phyloP scores from a whole-genome alignment of 2,888 invertebrate genomes.

The Yponomeuta sedellus region DNA sequence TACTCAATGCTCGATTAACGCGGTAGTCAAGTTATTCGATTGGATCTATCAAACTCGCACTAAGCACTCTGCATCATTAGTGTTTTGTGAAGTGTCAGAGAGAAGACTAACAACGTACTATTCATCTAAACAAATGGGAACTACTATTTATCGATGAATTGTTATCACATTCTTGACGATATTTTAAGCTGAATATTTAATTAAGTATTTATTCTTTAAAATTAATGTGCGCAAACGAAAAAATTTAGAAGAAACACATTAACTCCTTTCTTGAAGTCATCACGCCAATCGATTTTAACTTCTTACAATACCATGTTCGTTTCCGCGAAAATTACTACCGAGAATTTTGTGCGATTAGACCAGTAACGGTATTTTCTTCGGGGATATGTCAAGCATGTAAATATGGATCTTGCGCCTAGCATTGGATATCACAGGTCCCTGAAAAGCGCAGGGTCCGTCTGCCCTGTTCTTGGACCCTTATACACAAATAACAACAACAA shows the following conservation, averaged over 20 bases:
- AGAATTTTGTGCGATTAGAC: not conserved
- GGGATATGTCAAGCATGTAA: not conserved
- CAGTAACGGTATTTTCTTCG: not conserved
- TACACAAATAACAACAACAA: conserved; percentile 4
- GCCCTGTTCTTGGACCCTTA: conserved; percentile 11
- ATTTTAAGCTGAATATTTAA: conserved; percentile 14
- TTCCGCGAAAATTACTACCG: no score
- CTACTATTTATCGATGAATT: conserved; percentile 31
- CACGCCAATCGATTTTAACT: no score
- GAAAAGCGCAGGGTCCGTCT: not conserved
- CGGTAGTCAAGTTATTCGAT: no score
- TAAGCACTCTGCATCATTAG: not conserved
- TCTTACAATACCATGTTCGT: no score
- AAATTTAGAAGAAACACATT: no score
- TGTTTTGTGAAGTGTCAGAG: not conserved
- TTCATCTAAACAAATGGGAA: conserved; percentile 11
- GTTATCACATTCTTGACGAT: conserved; percentile 53
- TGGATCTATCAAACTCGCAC: no score
- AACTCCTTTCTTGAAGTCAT: no score
- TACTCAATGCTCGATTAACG: no score
- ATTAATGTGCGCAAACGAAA: no score
- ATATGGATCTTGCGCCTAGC: not conserved
- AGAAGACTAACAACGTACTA: not conserved
- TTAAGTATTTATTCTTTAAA: no score
- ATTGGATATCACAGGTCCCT: not conserved